phyloP scores from a whole-genome alignment of 2,797 vertebrate genomes.

The Pantherophis vulpinus region DNA sequence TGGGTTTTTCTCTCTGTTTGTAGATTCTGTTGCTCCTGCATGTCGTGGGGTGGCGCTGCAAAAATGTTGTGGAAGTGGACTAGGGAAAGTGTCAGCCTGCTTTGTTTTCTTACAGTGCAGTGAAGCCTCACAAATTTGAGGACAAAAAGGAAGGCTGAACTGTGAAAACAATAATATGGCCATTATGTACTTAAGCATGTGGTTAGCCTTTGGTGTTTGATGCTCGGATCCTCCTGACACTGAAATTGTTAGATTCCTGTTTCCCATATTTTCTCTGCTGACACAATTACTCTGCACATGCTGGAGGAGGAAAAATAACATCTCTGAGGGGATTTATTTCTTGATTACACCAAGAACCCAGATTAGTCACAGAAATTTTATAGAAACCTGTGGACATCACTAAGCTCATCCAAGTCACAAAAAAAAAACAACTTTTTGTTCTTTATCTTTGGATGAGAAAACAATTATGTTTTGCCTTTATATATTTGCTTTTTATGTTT shows the following conservation, averaged over 20 bases:
- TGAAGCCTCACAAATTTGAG: conserved; percentile 27
- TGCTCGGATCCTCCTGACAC: neutral
- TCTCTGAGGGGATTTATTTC: neutral
- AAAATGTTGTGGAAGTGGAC: neutral
- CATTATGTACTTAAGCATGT: neutral
- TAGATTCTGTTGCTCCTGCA: neutral
- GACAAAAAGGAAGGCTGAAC: conserved; percentile 35
- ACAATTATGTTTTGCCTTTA: neutral
- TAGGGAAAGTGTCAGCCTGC: neutral
- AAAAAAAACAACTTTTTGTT: neutral
- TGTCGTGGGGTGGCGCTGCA: neutral
- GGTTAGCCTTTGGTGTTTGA: neutral
- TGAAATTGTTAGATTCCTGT: neutral
- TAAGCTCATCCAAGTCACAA: neutral
- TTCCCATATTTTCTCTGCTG: neutral
- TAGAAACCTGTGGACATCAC: neutral
- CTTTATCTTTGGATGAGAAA: neutral
- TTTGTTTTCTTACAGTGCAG: conserved; percentile 12
- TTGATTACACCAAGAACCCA: neutral
- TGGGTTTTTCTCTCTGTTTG: neutral
- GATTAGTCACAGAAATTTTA: neutral
- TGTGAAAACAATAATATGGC: neutral
- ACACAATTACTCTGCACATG: neutral
- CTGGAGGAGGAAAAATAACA: neutral
- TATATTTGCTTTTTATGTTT: neutral